Percentiles rank a stretch among this genome's conserved stretches.
Evolutionary conservation across 2,797 vertebrate genomes (phyloP).

Genomic region (Cyprinella venusta): DNA sequence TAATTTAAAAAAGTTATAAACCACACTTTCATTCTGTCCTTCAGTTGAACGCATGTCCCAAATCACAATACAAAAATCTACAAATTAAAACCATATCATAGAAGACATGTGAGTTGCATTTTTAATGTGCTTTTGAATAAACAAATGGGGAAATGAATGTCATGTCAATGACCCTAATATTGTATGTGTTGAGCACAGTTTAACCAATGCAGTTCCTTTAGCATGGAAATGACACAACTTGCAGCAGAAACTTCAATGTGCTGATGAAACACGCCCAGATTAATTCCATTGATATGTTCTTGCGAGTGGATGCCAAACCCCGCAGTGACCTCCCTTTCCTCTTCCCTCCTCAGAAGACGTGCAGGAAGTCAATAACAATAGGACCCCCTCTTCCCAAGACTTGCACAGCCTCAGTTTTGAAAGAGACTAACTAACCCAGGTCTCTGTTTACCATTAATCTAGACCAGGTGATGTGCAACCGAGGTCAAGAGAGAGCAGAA

Average conservation of each 20-base stretch:
- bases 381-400: conserved; percentile 28
- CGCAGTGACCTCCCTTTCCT: conserved; percentile 67
- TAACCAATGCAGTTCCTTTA: neutral
- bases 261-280: conserved; percentile 23
- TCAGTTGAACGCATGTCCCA: neutral
- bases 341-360: conserved; percentile 44
- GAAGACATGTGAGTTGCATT: neutral
- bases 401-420: neutral
- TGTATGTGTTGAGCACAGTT: neutral
- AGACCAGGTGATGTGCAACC: conserved; percentile 23
- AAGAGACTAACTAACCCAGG: neutral
- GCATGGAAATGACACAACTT: neutral
- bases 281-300: conserved; percentile 10
- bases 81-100: neutral
- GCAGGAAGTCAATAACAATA: conserved; percentile 52
- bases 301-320: conserved; percentile 47
- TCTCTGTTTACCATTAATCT: conserved; percentile 29
- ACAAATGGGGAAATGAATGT: neutral
- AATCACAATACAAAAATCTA: neutral
- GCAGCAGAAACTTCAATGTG: neutral
- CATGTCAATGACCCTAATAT: neutral
- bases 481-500: conserved; percentile 39
- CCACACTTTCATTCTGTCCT: neutral
- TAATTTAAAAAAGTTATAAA: neutral
- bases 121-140: neutral